Percentiles rank a stretch among this genome's conserved stretches.
Evolutionary conservation across 2,888 invertebrate genomes (phyloP).

Genomic region (Tenthredo livida): DNA sequence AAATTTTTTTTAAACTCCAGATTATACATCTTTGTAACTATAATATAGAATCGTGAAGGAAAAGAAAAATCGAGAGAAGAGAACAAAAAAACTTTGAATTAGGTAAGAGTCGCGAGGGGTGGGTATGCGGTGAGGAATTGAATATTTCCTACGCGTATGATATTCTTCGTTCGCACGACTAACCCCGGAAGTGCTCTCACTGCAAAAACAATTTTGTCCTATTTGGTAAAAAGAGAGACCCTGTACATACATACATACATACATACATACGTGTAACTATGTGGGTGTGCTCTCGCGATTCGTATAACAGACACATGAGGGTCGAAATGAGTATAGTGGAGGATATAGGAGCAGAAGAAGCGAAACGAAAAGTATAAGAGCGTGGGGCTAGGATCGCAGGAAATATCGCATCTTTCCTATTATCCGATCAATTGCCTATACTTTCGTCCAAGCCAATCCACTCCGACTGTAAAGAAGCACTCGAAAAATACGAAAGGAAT

Average conservation of each 20-base stretch:
- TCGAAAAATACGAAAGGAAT: constrained; percentile 2
- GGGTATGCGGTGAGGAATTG: neutral
- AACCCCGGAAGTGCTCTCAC: constrained; percentile 3
- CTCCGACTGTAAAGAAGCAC: constrained; percentile 47
- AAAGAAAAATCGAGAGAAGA: neutral
- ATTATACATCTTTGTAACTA: too few relatives aligned
- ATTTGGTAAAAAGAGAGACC: neutral
- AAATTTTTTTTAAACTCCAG: neutral
- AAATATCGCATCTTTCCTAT: constrained; percentile 44
- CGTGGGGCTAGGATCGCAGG: neutral
- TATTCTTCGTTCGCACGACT: constrained; percentile 18
- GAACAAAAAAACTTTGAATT: neutral
- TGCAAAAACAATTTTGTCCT: constrained; percentile 27
- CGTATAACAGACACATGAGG: neutral
- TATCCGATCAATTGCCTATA: constrained; percentile 50
- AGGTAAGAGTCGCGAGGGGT: neutral
- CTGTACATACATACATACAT: neutral
- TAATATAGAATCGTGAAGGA: neutral
- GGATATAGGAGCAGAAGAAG: neutral
- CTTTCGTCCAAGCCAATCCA: constrained; percentile 46
- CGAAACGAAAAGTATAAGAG: neutral
- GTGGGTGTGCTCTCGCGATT: neutral
- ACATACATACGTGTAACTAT: neutral
- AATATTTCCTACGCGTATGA: constrained; percentile 18
- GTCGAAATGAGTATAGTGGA: too few relatives aligned